Evolutionary conservation across 2,113 vertebrate genomes (phyloP), one percentile per base, ranked within the genome.

Genomic region (Chiloscyllium plagiosum): DNA sequence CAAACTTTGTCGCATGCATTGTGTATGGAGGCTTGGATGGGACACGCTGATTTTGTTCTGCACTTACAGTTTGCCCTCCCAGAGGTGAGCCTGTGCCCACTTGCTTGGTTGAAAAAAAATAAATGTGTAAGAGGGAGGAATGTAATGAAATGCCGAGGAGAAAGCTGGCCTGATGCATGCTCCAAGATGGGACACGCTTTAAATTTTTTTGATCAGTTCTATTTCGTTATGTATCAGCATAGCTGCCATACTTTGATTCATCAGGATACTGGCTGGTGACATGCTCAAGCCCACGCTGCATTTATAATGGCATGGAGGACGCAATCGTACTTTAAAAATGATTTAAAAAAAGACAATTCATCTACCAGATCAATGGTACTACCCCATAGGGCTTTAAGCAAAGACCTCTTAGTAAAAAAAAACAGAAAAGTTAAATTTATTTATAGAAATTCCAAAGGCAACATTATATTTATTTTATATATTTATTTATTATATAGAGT

Each of bases 391-490:
- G 97, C 96, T 97, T 97, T 97, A 98, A 98, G 97, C 97, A 98
- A 98, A 98, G 98, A 98, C 98, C 98, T 98, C 98, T 98, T 98
- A 98, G 97, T 97, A 96, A 96, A 97, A 97, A 29, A 96, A 15
- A 52, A 83, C 96, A 96, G 96, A 98, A 98, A 98, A 96, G 96
- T 98, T 98, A 98, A 98, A 98, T 98, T 98, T 98, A 98, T 98
- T 98, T 98, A 98, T 98, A 98, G 98, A 98, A 98, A 98, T 98
- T 98, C 98, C 98, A 98, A 98, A 98, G 98, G 98, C 98, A 97
- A 98, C 98, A 98, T 98, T 98, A 98, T 98, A 98, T 98, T 98
- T 98, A 98, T 98, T 98, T 98, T 98, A 98, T 98, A 98, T 98
- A 98, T 98, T 98, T 98, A 98, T 98, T 98, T 98, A 98, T 98